phyloP scores from a whole-genome alignment of 2,113 vertebrate species.

The Psophia crepitans region DNA sequence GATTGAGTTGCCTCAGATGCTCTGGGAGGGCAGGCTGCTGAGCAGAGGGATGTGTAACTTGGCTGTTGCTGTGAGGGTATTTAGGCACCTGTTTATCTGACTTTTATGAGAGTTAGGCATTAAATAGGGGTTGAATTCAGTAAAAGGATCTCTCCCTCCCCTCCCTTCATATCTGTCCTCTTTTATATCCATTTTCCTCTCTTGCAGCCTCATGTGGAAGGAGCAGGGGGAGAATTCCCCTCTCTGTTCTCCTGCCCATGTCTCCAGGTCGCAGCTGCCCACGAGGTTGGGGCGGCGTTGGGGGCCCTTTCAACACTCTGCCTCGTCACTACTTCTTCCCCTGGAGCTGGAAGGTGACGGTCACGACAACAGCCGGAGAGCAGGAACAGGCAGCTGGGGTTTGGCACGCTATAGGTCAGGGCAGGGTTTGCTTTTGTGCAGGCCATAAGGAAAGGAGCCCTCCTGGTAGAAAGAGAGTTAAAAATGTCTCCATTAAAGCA shows the following conservation, averaged over 20 bases:
- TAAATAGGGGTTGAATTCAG: neutral
- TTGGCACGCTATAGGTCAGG: neutral
- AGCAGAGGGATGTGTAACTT: neutral
- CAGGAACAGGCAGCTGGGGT: neutral
- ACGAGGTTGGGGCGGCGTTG: fast-evolving
- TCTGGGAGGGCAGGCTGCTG: neutral
- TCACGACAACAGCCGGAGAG: neutral
- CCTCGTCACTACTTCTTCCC: fast-evolving
- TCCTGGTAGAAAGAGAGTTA: neutral
- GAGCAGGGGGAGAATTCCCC: neutral
- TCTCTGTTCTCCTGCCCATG: fast-evolving
- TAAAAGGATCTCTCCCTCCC: neutral
- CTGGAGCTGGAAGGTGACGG: neutral
- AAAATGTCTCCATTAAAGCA: neutral
- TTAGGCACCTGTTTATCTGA: neutral
- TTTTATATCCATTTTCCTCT: neutral
- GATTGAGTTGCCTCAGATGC: neutral
- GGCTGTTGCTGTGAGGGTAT: neutral
- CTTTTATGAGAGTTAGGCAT: neutral
- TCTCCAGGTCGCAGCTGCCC: neutral
- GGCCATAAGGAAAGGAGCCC: neutral
- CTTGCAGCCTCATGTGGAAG: neutral
- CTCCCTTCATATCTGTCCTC: neutral
- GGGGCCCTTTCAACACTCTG: neutral
- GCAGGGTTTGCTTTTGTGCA: neutral